Conservation (phyloP, 2,113 vertebrate genomes). For the Tylochromis polylepis region DNA sequence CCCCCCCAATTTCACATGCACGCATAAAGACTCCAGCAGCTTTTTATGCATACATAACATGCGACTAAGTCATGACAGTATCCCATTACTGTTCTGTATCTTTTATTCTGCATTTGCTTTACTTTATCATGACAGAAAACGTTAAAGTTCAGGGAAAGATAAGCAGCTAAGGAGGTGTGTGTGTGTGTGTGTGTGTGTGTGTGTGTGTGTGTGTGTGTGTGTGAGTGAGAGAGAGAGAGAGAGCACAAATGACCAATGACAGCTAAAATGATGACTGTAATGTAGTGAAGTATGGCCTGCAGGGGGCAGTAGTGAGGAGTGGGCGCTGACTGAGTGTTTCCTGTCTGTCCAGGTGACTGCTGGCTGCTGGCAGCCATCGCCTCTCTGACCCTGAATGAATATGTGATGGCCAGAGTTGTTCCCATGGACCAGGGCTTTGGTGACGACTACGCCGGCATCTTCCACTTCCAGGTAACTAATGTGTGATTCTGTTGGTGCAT, state of each 20-base stretch:
- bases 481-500: background rate
- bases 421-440: slow-evolving; percentile 65
- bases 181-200: background rate
- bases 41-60: too few species aligned
- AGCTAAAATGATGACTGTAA: too few species aligned
- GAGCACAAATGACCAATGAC: too few species aligned
- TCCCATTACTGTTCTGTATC: background rate
- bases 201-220: background rate
- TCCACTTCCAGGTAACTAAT: slow-evolving; percentile 74
- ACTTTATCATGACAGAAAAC: background rate
- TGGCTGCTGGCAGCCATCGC: slow-evolving; percentile 76
- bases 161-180: background rate
- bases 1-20: background rate
- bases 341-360: slow-evolving; percentile 71
- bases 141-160: background rate
- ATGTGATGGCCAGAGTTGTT: slow-evolving; percentile 68
- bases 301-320: background rate
- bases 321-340: background rate
- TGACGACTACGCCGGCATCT: slow-evolving; percentile 70
- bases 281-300: background rate
- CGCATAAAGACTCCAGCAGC: background rate
- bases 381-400: slow-evolving; percentile 57
- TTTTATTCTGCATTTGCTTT: background rate
- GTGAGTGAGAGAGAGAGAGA: too few species aligned
- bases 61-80: background rate